Conservation (phyloP, 2,797 vertebrate genomes). For the Poecilia wingei region DNA sequence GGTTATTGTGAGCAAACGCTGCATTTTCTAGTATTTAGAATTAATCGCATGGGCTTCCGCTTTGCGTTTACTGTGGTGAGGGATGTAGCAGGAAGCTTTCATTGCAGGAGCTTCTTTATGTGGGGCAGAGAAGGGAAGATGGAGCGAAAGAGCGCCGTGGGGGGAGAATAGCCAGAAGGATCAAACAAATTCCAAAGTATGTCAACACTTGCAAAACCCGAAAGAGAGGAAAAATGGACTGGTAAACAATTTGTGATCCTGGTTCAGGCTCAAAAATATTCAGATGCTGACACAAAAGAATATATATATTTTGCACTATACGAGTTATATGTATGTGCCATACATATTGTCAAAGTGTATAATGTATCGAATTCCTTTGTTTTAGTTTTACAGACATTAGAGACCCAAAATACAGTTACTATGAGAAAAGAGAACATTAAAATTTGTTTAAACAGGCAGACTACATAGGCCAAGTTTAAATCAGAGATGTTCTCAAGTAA, state of each 20-base stretch:
- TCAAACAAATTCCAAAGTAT: conserved; percentile 69
- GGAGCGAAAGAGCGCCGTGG: conserved; percentile 14
- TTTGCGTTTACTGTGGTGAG: conserved; percentile 62
- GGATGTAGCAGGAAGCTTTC: conserved; percentile 63
- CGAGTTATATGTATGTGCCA: neutral
- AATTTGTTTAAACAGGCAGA: neutral
- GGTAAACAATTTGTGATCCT: conserved; percentile 68
- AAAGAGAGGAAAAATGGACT: conserved; percentile 57
- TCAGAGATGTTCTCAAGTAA: neutral
- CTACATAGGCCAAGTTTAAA: neutral
- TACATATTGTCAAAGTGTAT: neutral
- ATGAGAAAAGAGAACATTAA: neutral
- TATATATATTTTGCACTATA: neutral
- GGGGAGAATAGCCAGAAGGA: conserved; percentile 45
- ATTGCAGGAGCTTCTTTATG: conserved; percentile 42
- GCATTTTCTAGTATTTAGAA: conserved; percentile 54
- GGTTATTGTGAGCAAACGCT: conserved; percentile 52
- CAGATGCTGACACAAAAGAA: neutral
- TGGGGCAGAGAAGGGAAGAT: conserved; percentile 34
- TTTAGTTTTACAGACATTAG: neutral
- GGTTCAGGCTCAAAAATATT: neutral
- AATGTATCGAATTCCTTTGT: neutral
- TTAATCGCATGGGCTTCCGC: conserved; percentile 60
- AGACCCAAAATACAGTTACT: neutral
- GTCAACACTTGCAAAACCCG: conserved; percentile 65